These are phyloP conservation scores for Leguminivora glycinivorella DNA, from an alignment of 1,140 invertebrate species.

Conservation along the genomic window DNA sequence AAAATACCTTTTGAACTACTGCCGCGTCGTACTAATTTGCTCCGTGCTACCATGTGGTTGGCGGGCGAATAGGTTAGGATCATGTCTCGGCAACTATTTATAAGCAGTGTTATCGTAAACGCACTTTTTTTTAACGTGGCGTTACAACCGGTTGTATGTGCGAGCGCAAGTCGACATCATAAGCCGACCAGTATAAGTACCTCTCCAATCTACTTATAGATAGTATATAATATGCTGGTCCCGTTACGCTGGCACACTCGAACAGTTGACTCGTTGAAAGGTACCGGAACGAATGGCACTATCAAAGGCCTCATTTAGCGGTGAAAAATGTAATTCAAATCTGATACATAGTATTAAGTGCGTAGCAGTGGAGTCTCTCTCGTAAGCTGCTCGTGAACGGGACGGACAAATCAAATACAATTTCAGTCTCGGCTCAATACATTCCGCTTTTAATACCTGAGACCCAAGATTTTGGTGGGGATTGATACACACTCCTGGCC, in stretches of 20 bases:
- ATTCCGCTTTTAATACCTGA: background rate
- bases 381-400: background rate
- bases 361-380: background rate
- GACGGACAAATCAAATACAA: background rate
- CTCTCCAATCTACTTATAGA: too few species aligned
- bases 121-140: conserved; percentile 22
- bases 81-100: background rate
- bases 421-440: background rate
- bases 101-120: conserved; percentile 4
- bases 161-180: background rate
- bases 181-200: too few species aligned
- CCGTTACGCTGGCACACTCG: background rate
- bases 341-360: background rate
- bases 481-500: background rate
- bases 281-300: too few species aligned
- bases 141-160: background rate
- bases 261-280: background rate
- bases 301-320: background rate
- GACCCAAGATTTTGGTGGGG: background rate
- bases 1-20: background rate
- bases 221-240: too few species aligned
- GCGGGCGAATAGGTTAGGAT: background rate
- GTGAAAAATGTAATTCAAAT: background rate
- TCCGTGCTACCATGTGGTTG: background rate
- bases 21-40: background rate